Base-by-base conservation (phyloP, 2,113 vertebrate species). In the Gallinago jamesoni region DNA sequence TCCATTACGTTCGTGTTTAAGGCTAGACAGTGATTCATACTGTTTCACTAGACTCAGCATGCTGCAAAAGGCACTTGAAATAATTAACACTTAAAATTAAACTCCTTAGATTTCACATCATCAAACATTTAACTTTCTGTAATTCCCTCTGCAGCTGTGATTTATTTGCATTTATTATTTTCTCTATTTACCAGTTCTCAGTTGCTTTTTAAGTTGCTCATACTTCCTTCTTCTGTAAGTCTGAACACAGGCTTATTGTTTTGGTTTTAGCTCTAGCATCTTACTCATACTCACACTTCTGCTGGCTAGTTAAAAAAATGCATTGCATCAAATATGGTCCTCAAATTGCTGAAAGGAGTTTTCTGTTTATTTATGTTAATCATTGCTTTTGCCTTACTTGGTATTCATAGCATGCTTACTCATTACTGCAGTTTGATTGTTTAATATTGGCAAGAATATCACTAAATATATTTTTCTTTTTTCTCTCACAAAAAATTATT, bases 51-150 rank as follows among this genome's bases (percentile, higher is more conserved):
- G 96, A 92, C 95, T 95, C 95, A 94, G 95, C 96, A 92, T 93
- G 96, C 87, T 96, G 90, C 91, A 97, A 96, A 97, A 96, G 72
- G 59, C 83, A 94, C 93, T 93, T 92, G 78, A 97, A 94, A 92
- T 97, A 96, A 96, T 97, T 97, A 96, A 95, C 94, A 96, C 85
- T 95, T 92, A 94, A 91, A 96, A 97, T 97, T 96, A 93, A 95
- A 93, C 84, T 89, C 81, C 95, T 96, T 94, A 93, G 84, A 92
- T 97, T 97, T 84, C 93, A 75, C 93, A 95, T 96, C 87, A 95
- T 96, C 89, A 95, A 96, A 96, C 86, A 93, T 95, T 89, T 86
- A 91, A 92, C 88, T 97, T 95, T 86, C 95, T 94, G 55, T 85
- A 95, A 97, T 91, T 93, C 90, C 56, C 74, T 95, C 93, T 91